These are phyloP conservation scores for Cerastis rubricosa DNA, from an alignment of 2,888 invertebrate genomes.

Conservation along the genomic window DNA sequence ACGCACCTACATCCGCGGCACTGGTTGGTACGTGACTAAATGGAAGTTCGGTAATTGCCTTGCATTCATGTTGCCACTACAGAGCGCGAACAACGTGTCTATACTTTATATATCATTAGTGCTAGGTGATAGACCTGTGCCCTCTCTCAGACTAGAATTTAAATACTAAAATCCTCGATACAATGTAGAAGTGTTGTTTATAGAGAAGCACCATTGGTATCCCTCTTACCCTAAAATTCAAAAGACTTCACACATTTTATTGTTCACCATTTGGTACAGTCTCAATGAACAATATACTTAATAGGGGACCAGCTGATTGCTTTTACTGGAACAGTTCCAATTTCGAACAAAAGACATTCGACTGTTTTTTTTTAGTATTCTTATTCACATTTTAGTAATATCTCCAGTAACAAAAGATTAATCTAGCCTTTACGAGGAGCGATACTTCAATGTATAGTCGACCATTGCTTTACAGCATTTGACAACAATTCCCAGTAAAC, in stretches of 20 bases:
- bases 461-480: neutral
- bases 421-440: neutral
- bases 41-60: too few relatives aligned
- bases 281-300: conserved; percentile 21
- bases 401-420: conserved; percentile 20
- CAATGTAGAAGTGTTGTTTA: neutral
- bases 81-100: too few relatives aligned
- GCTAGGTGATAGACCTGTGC: too few relatives aligned
- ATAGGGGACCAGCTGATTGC: conserved; percentile 28
- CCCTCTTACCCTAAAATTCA: conserved; percentile 7
- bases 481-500: neutral
- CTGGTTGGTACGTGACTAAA: too few relatives aligned
- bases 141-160: too few relatives aligned
- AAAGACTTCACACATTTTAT: conserved; percentile 27
- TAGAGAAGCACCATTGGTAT: neutral
- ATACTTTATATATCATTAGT: too few relatives aligned
- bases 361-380: conserved; percentile 14
- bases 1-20: too few relatives aligned
- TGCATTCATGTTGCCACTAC: too few relatives aligned
- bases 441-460: neutral
- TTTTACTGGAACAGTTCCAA: conserved; percentile 54
- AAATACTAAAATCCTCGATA: neutral
- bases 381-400: conserved; percentile 4
- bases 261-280: conserved; percentile 15
- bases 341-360: conserved; percentile 28